Evolutionary conservation across 1,140 invertebrate species (phyloP).

Genomic region (Drosophila pachea): DNA sequence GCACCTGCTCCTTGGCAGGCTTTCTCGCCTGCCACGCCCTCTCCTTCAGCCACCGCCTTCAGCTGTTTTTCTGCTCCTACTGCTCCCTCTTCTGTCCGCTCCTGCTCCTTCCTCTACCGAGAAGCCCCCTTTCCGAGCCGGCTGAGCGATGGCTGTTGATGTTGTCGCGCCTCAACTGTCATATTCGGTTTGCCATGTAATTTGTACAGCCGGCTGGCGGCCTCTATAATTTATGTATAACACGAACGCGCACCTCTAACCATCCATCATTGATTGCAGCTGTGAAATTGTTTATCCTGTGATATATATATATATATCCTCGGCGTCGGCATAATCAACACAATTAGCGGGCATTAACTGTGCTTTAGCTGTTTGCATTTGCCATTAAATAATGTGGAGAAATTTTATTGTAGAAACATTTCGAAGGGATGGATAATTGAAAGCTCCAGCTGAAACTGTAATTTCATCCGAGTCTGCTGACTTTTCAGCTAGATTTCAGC

Average conservation of each 20-base stretch:
- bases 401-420: too few species aligned
- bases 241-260: constrained; percentile 17
- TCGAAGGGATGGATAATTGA: not conserved
- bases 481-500: not conserved
- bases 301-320: not conserved
- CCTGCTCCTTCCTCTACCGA: not conserved
- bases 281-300: constrained; percentile 44
- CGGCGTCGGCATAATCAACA: constrained; percentile 20
- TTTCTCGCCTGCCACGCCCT: too few species aligned
- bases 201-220: constrained; percentile 44
- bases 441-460: not conserved
- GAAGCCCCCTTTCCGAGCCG: not conserved
- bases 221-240: constrained; percentile 56
- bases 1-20: too few species aligned
- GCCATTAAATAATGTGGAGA: not conserved
- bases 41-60: not conserved
- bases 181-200: constrained; percentile 57
- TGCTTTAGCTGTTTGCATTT: constrained; percentile 6
- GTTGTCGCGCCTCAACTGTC: constrained; percentile 46
- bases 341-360: constrained; percentile 29
- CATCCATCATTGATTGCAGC: constrained; percentile 46
- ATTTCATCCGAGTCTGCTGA: too few species aligned
- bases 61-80: constrained; percentile 58
- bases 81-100: constrained; percentile 40
- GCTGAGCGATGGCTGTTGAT: constrained; percentile 61